Conservation (phyloP, 2,797 vertebrate genomes). For the Peromyscus attwateri region DNA sequence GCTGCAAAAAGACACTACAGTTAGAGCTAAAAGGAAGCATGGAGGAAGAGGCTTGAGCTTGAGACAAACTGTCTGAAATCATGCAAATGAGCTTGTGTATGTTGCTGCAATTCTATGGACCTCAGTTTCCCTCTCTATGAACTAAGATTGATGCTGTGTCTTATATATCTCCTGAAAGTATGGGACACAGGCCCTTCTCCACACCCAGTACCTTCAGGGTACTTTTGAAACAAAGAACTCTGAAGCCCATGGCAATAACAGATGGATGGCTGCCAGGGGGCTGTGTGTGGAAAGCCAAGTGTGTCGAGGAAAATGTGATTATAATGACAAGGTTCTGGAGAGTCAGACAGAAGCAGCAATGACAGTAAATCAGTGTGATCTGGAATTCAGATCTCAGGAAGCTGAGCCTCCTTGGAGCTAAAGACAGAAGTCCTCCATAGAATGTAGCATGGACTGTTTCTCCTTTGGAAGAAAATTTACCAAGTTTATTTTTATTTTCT, state of each 20-base stretch:
- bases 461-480: not conserved
- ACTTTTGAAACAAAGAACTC: not conserved
- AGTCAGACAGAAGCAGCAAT: not conserved
- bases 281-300: conserved; percentile 1
- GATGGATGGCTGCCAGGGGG: too few relatives aligned
- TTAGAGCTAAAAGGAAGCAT: not conserved
- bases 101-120: not conserved
- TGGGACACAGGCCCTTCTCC: not conserved
- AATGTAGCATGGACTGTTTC: not conserved
- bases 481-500: not conserved
- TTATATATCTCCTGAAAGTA: not conserved
- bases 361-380: not conserved
- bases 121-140: not conserved
- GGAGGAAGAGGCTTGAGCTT: not conserved
- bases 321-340: conserved; percentile 17
- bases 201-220: not conserved
- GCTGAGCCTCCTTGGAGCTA: not conserved
- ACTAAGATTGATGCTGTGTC: not conserved
- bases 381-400: conserved; percentile 59
- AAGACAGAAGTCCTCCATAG: not conserved
- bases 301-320: not conserved
- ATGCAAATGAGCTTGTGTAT: not conserved
- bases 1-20: not conserved
- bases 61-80: not conserved
- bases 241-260: not conserved